These are phyloP conservation scores for Brachylomia viminalis DNA, from an alignment of 2,888 invertebrate genomes.

Conservation along the genomic window DNA sequence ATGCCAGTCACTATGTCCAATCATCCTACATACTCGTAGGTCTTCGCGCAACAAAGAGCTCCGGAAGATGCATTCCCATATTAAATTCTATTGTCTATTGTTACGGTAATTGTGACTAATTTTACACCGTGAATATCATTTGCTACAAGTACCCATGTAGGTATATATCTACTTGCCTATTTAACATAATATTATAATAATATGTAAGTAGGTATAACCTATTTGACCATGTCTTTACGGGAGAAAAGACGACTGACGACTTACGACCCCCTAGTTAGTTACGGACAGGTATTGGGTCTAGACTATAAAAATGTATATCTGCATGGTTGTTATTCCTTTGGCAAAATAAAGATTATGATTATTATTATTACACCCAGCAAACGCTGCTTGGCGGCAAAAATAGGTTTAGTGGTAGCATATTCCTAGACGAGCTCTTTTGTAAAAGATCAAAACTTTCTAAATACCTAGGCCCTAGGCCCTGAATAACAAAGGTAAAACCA, in stretches of 20 bases:
- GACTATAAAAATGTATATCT: not conserved
- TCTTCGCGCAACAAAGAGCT: conserved; percentile 36
- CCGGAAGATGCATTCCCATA: conserved; percentile 43
- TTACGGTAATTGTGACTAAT: conserved; percentile 46
- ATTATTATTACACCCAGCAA: too few species aligned
- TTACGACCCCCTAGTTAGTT: too few species aligned
- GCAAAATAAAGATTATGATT: too few species aligned
- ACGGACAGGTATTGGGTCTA: not conserved
- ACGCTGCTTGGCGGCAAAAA: too few species aligned
- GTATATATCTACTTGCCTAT: not conserved
- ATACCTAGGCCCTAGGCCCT: not conserved
- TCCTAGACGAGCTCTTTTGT: too few species aligned
- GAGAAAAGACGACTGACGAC: not conserved
- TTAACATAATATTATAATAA: not conserved
- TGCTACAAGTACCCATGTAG: not conserved
- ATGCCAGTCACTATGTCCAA: not conserved
- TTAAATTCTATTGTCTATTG: conserved; percentile 57
- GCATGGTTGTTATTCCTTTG: too few species aligned
- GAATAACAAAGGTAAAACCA: not conserved
- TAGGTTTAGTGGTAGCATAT: not conserved
- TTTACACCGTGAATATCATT: conserved; percentile 37
- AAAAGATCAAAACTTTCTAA: not conserved
- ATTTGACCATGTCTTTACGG: not conserved
- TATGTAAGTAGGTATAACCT: too few species aligned
- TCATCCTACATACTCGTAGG: conserved; percentile 26